Evolutionary conservation across 2,888 invertebrate species (phyloP).

Genomic region (Drosophila borealis): DNA sequence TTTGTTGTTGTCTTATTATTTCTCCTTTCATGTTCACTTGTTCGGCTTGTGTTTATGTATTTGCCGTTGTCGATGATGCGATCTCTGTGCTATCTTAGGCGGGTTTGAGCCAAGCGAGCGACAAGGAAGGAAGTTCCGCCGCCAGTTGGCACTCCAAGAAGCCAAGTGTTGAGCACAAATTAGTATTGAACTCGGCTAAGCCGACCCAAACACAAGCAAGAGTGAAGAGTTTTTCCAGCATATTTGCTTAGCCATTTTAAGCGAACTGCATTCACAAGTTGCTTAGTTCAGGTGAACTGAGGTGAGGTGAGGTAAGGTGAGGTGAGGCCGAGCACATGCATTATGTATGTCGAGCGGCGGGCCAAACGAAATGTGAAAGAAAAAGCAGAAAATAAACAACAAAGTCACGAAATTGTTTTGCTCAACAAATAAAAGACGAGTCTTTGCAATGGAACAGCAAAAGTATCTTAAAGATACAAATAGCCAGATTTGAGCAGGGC

Average conservation of each 20-base stretch:
- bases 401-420: slow-evolving; percentile 80
- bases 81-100: slow-evolving; percentile 65
- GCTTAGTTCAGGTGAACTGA: background rate
- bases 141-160: slow-evolving; percentile 33
- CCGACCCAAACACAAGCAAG: slow-evolving; percentile 3
- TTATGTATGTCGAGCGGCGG: slow-evolving; percentile 65
- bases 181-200: slow-evolving; percentile 48
- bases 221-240: slow-evolving; percentile 52
- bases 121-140: slow-evolving; percentile 11
- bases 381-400: slow-evolving; percentile 57
- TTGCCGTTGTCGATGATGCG: slow-evolving; percentile 71
- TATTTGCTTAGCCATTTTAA: slow-evolving; percentile 68
- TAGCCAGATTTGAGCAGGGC: slow-evolving; percentile 55
- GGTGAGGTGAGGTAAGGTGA: slow-evolving; percentile 29
- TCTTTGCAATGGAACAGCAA: slow-evolving; percentile 63
- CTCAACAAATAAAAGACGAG: slow-evolving; percentile 73
- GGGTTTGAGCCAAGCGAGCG: slow-evolving; percentile 35
- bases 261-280: slow-evolving; percentile 50
- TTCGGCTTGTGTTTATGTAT: slow-evolving; percentile 61
- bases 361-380: slow-evolving; percentile 68
- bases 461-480: slow-evolving; percentile 79
- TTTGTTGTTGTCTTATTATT: slow-evolving; percentile 31
- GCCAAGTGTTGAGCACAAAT: slow-evolving; percentile 58
- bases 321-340: slow-evolving; percentile 51
- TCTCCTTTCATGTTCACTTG: slow-evolving; percentile 55